A percentile compares a stretch with the other conserved stretches of the same genome.
Evolutionary conservation across 2,113 vertebrate species (phyloP).

Genomic region (Gavia stellata): DNA sequence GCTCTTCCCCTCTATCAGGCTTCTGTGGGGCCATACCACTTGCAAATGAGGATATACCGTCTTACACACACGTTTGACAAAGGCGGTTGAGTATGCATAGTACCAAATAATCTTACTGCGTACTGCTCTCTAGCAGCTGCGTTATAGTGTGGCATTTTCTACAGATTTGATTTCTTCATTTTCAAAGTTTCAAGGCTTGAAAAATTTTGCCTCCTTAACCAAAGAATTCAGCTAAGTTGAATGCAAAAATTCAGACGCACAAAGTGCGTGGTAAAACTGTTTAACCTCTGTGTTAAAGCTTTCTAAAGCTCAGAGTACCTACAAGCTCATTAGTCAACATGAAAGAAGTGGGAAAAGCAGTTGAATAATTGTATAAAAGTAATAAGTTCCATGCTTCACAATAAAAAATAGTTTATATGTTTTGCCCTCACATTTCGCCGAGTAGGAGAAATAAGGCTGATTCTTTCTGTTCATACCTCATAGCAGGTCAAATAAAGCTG

Average conservation of each 20-base stretch:
- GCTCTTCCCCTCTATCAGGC: background rate
- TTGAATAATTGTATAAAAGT: background rate
- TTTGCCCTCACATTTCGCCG: background rate
- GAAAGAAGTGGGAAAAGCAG: background rate
- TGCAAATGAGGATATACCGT: background rate
- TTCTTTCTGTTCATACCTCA: rapidly evolving
- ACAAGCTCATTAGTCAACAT: background rate
- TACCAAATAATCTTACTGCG: rapidly evolving
- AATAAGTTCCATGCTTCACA: background rate
- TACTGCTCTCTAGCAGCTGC: background rate
- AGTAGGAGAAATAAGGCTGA: background rate
- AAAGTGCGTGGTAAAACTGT: background rate
- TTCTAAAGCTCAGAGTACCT: background rate
- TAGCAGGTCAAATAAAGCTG: background rate
- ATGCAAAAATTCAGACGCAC: background rate
- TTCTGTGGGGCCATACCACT: background rate
- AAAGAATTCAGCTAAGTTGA: background rate
- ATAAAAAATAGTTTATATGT: background rate
- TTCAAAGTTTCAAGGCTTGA: background rate
- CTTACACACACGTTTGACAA: background rate
- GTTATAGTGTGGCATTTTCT: rapidly evolving
- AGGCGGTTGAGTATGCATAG: rapidly evolving
- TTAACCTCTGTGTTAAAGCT: background rate
- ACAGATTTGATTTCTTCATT: background rate
- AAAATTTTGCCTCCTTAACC: background rate